Evolutionary conservation across 2,888 invertebrate species (phyloP).

Genomic region (Drosophila melanocephala): DNA sequence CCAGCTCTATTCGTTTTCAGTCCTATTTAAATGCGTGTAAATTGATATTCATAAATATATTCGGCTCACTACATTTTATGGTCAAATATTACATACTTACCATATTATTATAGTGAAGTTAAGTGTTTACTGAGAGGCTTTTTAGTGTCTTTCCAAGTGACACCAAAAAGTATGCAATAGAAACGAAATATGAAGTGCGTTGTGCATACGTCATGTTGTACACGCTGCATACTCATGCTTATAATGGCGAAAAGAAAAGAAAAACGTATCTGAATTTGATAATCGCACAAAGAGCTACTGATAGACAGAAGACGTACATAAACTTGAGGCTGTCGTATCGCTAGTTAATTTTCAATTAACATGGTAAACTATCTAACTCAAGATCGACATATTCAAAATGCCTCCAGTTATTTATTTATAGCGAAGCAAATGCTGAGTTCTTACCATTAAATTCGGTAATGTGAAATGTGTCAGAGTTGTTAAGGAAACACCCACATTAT

Average conservation of each 20-base stretch:
- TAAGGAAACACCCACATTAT: not conserved
- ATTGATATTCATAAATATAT: not conserved
- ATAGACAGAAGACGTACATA: constrained; percentile 15
- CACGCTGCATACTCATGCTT: not conserved
- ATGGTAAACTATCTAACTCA: not conserved
- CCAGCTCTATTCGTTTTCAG: not conserved
- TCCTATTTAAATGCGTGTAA: not conserved
- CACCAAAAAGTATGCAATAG: constrained; percentile 7
- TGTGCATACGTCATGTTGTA: constrained; percentile 23
- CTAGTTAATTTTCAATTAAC: constrained; percentile 10
- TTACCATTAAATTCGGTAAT: not conserved
- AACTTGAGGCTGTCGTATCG: constrained; percentile 13
- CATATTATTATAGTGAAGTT: no score
- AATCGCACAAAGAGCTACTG: constrained; percentile 7
- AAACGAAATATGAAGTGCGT: not conserved
- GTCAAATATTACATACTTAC: not conserved
- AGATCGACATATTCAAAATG: not conserved
- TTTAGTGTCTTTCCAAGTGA: not conserved
- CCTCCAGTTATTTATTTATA: not conserved
- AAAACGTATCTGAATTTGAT: constrained; percentile 15
- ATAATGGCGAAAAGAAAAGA: not conserved
- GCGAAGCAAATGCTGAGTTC: not conserved
- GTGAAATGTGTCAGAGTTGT: constrained; percentile 4
- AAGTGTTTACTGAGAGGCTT: not conserved
- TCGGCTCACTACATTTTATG: not conserved